Percentiles rank a stretch among this genome's conserved stretches.
These are phyloP conservation scores for Poeciliopsis infans DNA, from an alignment of 2,797 vertebrate genomes.

Conservation along the genomic window DNA sequence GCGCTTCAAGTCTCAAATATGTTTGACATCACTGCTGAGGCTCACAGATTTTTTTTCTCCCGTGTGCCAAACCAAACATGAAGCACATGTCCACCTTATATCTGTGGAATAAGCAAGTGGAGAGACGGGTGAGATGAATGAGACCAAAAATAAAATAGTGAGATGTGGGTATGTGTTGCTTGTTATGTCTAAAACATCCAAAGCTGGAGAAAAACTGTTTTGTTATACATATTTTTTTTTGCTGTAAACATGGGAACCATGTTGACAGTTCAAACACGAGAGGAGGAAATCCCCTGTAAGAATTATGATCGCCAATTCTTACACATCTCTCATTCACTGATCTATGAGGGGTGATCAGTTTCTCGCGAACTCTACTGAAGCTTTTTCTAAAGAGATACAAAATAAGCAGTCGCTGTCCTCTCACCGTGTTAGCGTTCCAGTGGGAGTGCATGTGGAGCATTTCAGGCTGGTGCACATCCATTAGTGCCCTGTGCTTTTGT, in stretches of 20 bases:
- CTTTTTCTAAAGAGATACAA: constrained; percentile 23
- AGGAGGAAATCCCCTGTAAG: constrained; percentile 9
- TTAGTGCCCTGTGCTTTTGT: constrained; percentile 69
- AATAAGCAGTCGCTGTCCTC: constrained; percentile 21
- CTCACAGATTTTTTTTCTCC: constrained; percentile 34
- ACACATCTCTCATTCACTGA: constrained; percentile 23
- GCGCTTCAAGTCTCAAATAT: constrained; percentile 32
- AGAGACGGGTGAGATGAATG: constrained; percentile 36
- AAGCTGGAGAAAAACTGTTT: background rate
- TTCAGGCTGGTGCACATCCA: constrained; percentile 54
- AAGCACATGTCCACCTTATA: constrained; percentile 41
- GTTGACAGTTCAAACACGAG: constrained; percentile 12
- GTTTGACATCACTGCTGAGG: constrained; percentile 36
- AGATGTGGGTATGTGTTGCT: constrained; percentile 17
- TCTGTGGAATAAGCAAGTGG: constrained; percentile 13
- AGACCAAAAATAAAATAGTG: constrained; percentile 26
- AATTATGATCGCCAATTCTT: background rate
- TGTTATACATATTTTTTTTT: background rate
- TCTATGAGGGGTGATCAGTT: background rate
- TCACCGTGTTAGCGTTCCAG: constrained; percentile 38
- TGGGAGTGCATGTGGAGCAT: constrained; percentile 43
- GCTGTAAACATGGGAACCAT: constrained; percentile 1
- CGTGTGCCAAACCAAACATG: constrained; percentile 50
- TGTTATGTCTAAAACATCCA: constrained; percentile 39
- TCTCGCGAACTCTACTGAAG: background rate